Conservation (phyloP, 1,140 invertebrate species). For the Diuraphis noxia region DNA sequence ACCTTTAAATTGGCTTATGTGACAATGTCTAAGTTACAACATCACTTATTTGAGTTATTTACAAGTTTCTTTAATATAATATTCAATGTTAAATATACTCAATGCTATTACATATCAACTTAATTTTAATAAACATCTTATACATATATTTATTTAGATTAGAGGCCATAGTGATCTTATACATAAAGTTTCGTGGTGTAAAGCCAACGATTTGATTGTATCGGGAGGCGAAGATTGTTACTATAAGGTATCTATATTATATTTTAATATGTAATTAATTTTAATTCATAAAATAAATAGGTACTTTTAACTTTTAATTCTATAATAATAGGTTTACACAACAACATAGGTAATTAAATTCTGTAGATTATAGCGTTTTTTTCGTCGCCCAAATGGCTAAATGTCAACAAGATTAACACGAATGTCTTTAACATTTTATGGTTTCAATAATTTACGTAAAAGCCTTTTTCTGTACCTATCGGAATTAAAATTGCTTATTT, state of each 20-base stretch:
- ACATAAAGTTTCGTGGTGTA: constrained; percentile 85
- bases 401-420: not conserved
- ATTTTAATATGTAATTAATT: not conserved
- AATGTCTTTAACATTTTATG: not conserved
- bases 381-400: not conserved
- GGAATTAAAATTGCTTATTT: too few relatives aligned
- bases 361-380: not conserved
- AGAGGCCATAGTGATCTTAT: constrained; percentile 94
- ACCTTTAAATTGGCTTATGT: not conserved
- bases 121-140: too few relatives aligned
- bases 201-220: constrained; percentile 82
- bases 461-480: too few relatives aligned
- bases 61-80: not conserved
- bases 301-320: not conserved
- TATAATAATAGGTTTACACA: not conserved
- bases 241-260: constrained; percentile 71
- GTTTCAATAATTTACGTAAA: not conserved
- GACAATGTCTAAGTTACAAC: not conserved
- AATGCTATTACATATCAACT: not conserved
- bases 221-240: constrained; percentile 95
- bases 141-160: constrained; percentile 76
- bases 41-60: too few relatives aligned
- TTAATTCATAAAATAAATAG: not conserved
- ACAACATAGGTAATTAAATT: not conserved
- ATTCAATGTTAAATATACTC: not conserved